phyloP scores from a whole-genome alignment of 2,797 vertebrate genomes.

The Chaenodraco wilsoni region DNA sequence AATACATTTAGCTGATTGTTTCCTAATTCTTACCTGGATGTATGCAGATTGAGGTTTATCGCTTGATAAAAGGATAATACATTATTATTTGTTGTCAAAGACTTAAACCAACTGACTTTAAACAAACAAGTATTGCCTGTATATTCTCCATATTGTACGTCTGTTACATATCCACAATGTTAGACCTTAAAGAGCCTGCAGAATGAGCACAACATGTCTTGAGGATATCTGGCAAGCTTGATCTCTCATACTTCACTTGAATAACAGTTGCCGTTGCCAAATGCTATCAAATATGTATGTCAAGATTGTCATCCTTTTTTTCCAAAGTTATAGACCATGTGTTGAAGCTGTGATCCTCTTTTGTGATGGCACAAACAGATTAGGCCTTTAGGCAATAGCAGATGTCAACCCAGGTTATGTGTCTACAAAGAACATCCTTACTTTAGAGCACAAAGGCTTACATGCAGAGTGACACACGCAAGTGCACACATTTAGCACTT shows the following conservation, averaged over 20 bases:
- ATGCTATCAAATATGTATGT: constrained; percentile 24
- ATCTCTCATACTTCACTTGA: constrained; percentile 18
- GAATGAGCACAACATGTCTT: constrained; percentile 13
- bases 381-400: constrained; percentile 50
- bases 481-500: constrained; percentile 41
- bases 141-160: neutral
- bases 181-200: neutral
- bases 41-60: too few species aligned
- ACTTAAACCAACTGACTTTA: neutral
- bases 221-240: constrained; percentile 22
- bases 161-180: constrained; percentile 3
- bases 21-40: too few species aligned
- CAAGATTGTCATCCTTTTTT: constrained; percentile 23
- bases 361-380: constrained; percentile 57
- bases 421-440: constrained; percentile 57
- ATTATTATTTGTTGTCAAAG: neutral
- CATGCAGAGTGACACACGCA: constrained; percentile 1
- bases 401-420: constrained; percentile 62
- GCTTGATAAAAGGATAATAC: neutral
- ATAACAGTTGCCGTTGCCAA: constrained; percentile 27
- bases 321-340: constrained; percentile 19
- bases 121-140: neutral
- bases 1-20: too few species aligned
- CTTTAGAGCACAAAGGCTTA: constrained; percentile 37
- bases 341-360: constrained; percentile 48